Conservation (phyloP, 92 coral and sea anemone species). For the Diadumene lineata region DNA sequence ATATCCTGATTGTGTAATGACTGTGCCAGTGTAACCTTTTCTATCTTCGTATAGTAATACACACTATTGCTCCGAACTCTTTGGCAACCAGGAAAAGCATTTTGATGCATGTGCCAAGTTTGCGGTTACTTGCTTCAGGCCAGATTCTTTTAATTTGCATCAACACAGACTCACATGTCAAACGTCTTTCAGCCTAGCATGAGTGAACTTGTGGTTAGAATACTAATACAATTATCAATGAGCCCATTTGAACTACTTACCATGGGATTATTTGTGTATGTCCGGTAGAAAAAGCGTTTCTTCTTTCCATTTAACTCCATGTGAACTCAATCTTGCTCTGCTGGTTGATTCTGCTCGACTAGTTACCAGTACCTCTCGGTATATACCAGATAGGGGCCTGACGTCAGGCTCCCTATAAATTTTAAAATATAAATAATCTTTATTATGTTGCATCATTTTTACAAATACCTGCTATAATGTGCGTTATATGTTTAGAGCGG, state of each 20-base stretch:
- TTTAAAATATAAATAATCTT: background rate
- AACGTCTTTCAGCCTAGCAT: background rate
- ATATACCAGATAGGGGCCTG: background rate
- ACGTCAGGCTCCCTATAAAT: background rate
- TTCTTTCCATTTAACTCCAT: background rate
- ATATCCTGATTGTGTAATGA: background rate
- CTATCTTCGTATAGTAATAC: background rate
- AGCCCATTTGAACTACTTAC: background rate
- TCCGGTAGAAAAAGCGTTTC: background rate
- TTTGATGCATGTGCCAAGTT: background rate
- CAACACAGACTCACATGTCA: background rate
- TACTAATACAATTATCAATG: background rate
- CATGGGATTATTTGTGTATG: background rate
- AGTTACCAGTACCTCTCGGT: background rate
- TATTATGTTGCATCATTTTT: background rate
- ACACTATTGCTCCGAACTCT: background rate
- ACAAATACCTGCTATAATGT: background rate
- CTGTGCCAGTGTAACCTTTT: background rate
- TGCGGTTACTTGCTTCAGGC: background rate
- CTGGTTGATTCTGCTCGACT: background rate
- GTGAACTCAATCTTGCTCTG: background rate
- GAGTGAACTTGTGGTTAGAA: background rate
- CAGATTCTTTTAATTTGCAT: background rate
- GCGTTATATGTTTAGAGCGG: background rate
- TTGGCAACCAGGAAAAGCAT: background rate